A percentile compares a stretch with the other conserved stretches of the same genome.
Evolutionary conservation across 2,797 vertebrate species (phyloP).

Genomic region (Eutrigla gurnardus): DNA sequence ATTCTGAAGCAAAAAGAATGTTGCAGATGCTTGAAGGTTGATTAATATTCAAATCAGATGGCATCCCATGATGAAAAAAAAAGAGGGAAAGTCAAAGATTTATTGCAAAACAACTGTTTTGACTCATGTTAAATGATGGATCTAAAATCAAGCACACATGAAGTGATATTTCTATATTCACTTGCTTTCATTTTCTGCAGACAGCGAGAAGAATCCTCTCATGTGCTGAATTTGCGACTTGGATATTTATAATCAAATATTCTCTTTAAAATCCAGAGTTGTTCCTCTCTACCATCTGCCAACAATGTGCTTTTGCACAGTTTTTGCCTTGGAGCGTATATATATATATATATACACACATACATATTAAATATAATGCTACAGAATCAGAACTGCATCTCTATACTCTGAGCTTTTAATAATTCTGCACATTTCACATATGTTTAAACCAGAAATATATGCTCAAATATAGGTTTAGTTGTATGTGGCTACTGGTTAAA

Average conservation of each 20-base stretch:
- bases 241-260: constrained; percentile 28
- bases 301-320: constrained; percentile 23
- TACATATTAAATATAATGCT: constrained; percentile 1
- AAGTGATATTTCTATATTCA: not conserved
- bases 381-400: constrained; percentile 1
- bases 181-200: not conserved
- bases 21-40: not conserved
- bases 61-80: not conserved
- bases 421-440: not conserved
- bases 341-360: constrained; percentile 14
- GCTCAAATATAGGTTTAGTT: not conserved
- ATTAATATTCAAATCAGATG: not conserved
- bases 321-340: constrained; percentile 15
- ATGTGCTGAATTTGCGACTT: not conserved
- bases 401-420: not conserved
- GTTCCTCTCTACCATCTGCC: not conserved
- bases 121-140: not conserved
- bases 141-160: not conserved
- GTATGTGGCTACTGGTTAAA: not conserved
- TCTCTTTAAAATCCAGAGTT: constrained; percentile 14
- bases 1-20: not conserved
- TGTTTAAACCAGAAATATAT: not conserved
- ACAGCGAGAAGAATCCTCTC: not conserved
- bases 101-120: not conserved
- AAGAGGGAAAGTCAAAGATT: not conserved